phyloP scores from a whole-genome alignment of 2,797 vertebrate species.

The Capromys pilorides region DNA sequence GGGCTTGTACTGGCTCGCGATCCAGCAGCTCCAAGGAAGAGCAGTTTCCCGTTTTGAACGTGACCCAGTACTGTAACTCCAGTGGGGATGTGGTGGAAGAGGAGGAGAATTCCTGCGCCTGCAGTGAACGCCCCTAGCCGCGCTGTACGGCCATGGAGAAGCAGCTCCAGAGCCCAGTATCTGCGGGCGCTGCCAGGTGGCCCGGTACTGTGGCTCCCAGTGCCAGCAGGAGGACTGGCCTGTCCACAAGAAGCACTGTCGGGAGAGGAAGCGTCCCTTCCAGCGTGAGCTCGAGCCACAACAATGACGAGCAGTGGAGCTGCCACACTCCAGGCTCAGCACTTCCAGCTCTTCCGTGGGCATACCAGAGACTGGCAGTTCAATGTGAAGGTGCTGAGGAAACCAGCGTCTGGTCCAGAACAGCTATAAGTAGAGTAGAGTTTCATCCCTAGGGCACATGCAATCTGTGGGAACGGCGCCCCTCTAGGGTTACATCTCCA shows the following conservation, averaged over 20 bases:
- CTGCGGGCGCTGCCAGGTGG: conserved; percentile 87
- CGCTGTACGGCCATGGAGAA: conserved; percentile 98
- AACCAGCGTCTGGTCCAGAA: conserved; percentile 72
- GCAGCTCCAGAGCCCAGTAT: conserved; percentile 99
- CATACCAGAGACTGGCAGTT: conserved; percentile 83
- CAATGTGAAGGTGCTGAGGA: conserved; percentile 83
- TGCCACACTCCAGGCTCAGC: conserved; percentile 32
- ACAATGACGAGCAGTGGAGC: conserved; percentile 85
- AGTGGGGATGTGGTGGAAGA: conserved; percentile 98
- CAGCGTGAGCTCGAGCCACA: conserved; percentile 92
- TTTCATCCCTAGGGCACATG: not conserved
- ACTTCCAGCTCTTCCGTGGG: conserved; percentile 80
- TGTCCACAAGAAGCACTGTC: conserved; percentile 99
- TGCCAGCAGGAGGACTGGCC: conserved; percentile 99
- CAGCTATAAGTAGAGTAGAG: conserved; percentile 51
- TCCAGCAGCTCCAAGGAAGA: conserved; percentile 98
- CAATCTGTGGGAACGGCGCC: conserved; percentile 81
- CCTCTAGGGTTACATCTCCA: conserved; percentile 84
- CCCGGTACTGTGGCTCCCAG: conserved; percentile 91
- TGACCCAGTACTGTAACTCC: conserved; percentile 97
- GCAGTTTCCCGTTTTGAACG: conserved; percentile 96
- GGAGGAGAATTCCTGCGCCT: conserved; percentile 90
- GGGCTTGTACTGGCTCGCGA: conserved; percentile 98
- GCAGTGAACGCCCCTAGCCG: conserved; percentile 99
- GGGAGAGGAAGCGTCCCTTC: conserved; percentile 94